Percentiles rank a stretch among this genome's conserved stretches.
Conservation (phyloP, 2,888 invertebrate genomes). For the Pasiphila rectangulata region DNA sequence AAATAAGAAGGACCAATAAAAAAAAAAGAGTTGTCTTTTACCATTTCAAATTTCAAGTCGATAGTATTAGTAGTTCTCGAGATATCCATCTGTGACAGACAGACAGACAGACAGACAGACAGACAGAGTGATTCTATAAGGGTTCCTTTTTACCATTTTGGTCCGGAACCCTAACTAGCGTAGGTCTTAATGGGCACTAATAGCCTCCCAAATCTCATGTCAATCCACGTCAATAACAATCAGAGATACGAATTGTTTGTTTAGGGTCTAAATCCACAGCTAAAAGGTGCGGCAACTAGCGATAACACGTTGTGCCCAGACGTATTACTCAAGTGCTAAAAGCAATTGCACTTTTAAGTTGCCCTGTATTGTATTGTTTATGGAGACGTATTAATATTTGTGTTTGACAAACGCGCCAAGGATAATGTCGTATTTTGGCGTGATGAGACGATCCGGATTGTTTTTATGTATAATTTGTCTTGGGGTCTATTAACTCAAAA, state of each 20-base stretch:
- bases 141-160: no score
- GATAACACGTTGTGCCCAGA: constrained; percentile 35
- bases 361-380: constrained; percentile 40
- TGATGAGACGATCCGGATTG: neutral
- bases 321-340: constrained; percentile 56
- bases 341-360: constrained; percentile 46
- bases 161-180: no score
- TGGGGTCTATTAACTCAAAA: neutral
- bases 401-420: constrained; percentile 56
- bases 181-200: neutral
- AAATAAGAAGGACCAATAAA: constrained; percentile 1
- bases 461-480: neutral
- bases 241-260: constrained; percentile 32
- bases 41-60: no score
- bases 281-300: constrained; percentile 37
- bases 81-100: no score
- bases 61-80: no score
- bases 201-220: constrained; percentile 2
- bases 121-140: no score
- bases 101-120: no score
- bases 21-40: no score
- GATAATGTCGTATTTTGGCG: constrained; percentile 37
- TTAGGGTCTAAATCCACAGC: constrained; percentile 32
- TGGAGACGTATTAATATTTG: constrained; percentile 53
- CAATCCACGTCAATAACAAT: constrained; percentile 9